phyloP scores from a whole-genome alignment of 2,888 invertebrate genomes.

The Sinelater perroti region DNA sequence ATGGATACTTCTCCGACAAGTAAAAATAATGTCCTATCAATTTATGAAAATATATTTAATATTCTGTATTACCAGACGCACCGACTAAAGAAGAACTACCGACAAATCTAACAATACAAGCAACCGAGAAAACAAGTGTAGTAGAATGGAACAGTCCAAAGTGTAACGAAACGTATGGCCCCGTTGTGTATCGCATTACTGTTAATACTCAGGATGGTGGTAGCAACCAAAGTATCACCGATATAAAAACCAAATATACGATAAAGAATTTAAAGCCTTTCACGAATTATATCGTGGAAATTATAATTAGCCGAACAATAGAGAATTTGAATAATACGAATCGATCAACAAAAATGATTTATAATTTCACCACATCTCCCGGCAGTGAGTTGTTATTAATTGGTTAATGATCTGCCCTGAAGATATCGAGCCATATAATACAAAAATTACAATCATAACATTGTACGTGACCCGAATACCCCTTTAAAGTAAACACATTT shows the following conservation, averaged over 20 bases:
- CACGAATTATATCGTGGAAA: conserved; percentile 49
- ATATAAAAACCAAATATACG: conserved; percentile 44
- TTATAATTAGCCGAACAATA: conserved; percentile 43
- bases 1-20: conserved; percentile 52
- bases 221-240: conserved; percentile 39
- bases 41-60: background rate
- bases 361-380: conserved; percentile 51
- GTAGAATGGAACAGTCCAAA: conserved; percentile 51
- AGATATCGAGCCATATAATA: too few relatives aligned
- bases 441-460: too few relatives aligned
- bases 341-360: conserved; percentile 33
- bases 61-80: conserved; percentile 40
- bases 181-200: conserved; percentile 47
- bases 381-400: conserved; percentile 52
- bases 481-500: too few relatives aligned
- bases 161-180: conserved; percentile 50
- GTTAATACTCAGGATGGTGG: conserved; percentile 43
- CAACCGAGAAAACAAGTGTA: conserved; percentile 45
- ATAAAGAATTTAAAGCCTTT: conserved; percentile 49
- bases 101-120: conserved; percentile 45
- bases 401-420: too few relatives aligned
- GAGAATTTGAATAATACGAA: conserved; percentile 30
- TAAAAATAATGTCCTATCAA: conserved; percentile 42
- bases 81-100: conserved; percentile 51
- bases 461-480: too few relatives aligned